A percentile compares a stretch with the other conserved stretches of the same genome.
These are phyloP conservation scores for Sarcophaga subvicina DNA, from an alignment of 2,888 invertebrate species.

Conservation along the genomic window DNA sequence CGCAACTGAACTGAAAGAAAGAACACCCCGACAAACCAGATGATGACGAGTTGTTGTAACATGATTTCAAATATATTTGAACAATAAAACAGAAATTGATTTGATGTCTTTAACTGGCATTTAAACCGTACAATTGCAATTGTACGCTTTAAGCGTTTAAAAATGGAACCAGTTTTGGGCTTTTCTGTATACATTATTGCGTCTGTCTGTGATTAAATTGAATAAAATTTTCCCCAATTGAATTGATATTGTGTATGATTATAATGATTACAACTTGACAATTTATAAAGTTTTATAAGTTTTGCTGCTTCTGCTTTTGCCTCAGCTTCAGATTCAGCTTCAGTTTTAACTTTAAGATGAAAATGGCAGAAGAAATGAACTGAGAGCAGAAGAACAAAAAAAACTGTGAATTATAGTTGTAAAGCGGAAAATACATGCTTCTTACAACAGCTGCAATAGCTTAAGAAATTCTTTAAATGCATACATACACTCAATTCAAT, in stretches of 20 bases:
- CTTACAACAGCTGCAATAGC: conserved; percentile 39
- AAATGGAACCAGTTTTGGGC: conserved; percentile 41
- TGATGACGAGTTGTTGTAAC: conserved; percentile 7
- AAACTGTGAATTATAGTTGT: conserved; percentile 45
- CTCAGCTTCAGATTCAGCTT: background rate
- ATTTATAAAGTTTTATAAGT: conserved; percentile 36
- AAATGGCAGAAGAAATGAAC: background rate
- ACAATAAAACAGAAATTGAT: conserved; percentile 23
- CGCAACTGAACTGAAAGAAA: background rate
- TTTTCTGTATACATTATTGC: background rate
- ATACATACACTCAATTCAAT: background rate
- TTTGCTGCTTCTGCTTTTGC: background rate
- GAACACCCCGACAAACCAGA: conserved; percentile 50
- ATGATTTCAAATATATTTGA: conserved; percentile 23
- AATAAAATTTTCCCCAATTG: conserved; percentile 7
- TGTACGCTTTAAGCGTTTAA: background rate
- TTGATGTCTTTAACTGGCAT: conserved; percentile 44
- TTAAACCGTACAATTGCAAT: conserved; percentile 8
- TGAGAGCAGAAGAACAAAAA: conserved; percentile 12
- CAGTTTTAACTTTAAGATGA: background rate
- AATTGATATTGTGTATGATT: conserved; percentile 31
- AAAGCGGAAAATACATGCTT: conserved; percentile 18
- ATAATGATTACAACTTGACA: conserved; percentile 43
- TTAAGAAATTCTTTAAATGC: conserved; percentile 23
- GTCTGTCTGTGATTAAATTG: conserved; percentile 13